A percentile compares a stretch with the other conserved stretches of the same genome.
Conservation (phyloP, 2,113 vertebrate genomes). For the Actenoides hombroni region DNA sequence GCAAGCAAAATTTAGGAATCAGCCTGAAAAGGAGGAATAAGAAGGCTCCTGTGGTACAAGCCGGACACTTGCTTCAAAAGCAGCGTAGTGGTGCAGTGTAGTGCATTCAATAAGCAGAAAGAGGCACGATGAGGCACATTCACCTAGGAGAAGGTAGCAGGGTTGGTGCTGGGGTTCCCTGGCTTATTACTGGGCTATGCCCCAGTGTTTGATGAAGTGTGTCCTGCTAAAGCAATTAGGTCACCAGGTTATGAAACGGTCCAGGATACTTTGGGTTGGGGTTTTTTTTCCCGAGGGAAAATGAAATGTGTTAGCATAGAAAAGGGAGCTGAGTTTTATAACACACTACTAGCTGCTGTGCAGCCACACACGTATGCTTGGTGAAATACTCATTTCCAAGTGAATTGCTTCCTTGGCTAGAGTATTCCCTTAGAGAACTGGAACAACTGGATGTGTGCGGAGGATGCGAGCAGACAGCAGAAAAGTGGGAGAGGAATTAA, state of each 20-base stretch:
- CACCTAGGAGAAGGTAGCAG: background rate
- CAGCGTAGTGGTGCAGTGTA: background rate
- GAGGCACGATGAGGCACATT: background rate
- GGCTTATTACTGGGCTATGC: background rate
- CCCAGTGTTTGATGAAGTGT: background rate
- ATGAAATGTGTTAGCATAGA: background rate
- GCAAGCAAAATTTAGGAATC: slow-evolving; percentile 22
- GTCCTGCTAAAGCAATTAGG: background rate
- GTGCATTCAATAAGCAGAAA: background rate
- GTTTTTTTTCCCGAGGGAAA: slow-evolving; percentile 25
- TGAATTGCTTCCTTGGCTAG: slow-evolving; percentile 9
- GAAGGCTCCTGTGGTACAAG: slow-evolving; percentile 33
- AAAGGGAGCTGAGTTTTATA: slow-evolving; percentile 20
- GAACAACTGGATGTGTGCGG: background rate
- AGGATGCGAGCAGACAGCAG: background rate
- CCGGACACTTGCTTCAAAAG: slow-evolving; percentile 29
- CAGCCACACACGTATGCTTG: slow-evolving; percentile 29
- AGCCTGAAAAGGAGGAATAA: background rate
- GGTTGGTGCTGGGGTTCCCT: background rate
- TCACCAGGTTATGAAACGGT: background rate
- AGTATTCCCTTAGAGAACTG: background rate
- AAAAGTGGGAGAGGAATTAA: background rate
- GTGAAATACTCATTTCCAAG: background rate
- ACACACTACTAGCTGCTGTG: slow-evolving; percentile 57
- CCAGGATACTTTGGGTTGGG: slow-evolving; percentile 52